Base-by-base conservation (phyloP, 2,797 vertebrate species). In the Hydrolagus colliei region DNA sequence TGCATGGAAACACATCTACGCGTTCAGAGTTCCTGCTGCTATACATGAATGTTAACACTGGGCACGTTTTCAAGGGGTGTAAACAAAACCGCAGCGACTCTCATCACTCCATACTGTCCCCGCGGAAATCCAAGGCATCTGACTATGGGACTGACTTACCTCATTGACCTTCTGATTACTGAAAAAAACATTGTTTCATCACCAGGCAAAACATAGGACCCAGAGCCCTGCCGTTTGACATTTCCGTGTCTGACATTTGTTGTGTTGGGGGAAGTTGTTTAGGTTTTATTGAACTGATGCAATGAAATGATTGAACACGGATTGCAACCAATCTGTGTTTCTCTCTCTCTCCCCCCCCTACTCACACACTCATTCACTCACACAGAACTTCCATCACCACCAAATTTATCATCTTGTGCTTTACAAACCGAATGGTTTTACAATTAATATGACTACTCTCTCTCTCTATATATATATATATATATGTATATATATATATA, bases 371-470 rank as follows among this genome's bases (percentile, higher is more conserved):
- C 72, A 85, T 32, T 65, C 87, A 85, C 86, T 88, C 88, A 87
- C 87, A 89, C 61, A 89, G 86, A 89, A 89, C 86, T 73, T 88
- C 87, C 85, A 87, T 89, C 87, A 87, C 90, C 85, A 90, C 88
- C 41, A 3, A 52, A 52, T 52, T 89, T 89, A 86, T 87, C 87
- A 88, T 63, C 89, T 89, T 86, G 87, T 90, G 88, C 87, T 90
- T 89, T 90, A 86, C 88, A 86, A 89, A 87, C 88, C 85, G 82
- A 90, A 87, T 86, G 88, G 88, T 91, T 89, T 91, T 92, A 91
- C 92, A 92, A 93, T 93, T 91, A 89, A 90, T 91, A 89, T 90
- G 92, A 92, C 90, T 91, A 89, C 90, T 86, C 73, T 71, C 86
- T 20, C 41, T 52, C 41, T 52, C 41, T 52, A 52, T 52, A 52